Evolutionary conservation across 2,888 invertebrate genomes (phyloP).

Genomic region (Axea sp.): DNA sequence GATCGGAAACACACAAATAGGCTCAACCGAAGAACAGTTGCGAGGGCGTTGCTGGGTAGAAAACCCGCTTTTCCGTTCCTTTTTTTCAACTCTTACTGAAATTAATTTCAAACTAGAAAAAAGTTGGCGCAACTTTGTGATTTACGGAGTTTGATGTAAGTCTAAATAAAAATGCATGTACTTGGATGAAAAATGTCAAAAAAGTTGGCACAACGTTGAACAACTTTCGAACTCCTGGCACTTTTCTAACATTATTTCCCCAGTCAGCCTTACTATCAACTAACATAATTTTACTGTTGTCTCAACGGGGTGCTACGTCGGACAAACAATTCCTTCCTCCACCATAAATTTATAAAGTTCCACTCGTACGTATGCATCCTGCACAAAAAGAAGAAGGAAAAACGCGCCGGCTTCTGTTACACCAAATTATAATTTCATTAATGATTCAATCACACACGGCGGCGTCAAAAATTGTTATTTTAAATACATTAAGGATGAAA

Average conservation of each 20-base stretch:
- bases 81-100: constrained; percentile 7
- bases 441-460: constrained; percentile 14
- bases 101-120: constrained; percentile 29
- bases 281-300: constrained; percentile 46
- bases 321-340: constrained; percentile 42
- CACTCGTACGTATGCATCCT: constrained; percentile 8
- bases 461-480: constrained; percentile 21
- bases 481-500: constrained; percentile 19
- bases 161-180: constrained; percentile 61
- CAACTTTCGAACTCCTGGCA: constrained; percentile 47
- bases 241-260: constrained; percentile 59
- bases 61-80: constrained; percentile 2
- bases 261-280: constrained; percentile 57
- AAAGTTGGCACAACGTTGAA: constrained; percentile 47
- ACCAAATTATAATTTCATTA: constrained; percentile 19
- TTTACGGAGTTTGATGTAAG: constrained; percentile 59
- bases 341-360: constrained; percentile 45
- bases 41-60: constrained; percentile 12
- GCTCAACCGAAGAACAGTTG: constrained; percentile 19
- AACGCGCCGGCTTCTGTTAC: constrained; percentile 11
- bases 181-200: constrained; percentile 58
- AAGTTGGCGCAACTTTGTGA: constrained; percentile 38
- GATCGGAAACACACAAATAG: constrained; percentile 32
- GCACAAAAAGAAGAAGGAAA: neutral
- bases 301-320: constrained; percentile 48